Percentiles rank a stretch among this genome's conserved stretches.
Conservation (phyloP, 2,113 vertebrate species). For the Pteropus alecto region DNA sequence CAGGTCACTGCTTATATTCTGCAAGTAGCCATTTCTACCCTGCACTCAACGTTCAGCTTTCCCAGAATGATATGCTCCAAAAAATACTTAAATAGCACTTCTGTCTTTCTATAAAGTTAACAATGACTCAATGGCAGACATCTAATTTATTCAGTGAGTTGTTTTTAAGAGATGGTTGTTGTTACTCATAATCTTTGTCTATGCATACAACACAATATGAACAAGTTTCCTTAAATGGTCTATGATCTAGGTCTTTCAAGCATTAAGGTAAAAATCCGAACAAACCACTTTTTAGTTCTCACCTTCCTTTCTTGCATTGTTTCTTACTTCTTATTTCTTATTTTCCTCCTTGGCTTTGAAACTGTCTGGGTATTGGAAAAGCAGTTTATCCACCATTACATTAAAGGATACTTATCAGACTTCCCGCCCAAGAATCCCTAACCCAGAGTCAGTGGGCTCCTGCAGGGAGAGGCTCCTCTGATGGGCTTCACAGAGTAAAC, state of each 20-base stretch:
- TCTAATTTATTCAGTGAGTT: background rate
- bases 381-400: background rate
- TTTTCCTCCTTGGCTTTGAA: background rate
- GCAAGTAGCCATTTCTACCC: background rate
- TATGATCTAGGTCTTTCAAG: background rate
- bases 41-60: background rate
- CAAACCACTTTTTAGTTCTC: background rate
- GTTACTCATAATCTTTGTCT: background rate
- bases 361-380: background rate
- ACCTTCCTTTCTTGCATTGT: background rate
- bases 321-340: background rate
- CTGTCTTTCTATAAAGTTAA: background rate
- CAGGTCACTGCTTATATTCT: background rate
- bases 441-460: background rate
- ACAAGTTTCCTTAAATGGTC: background rate
- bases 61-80: background rate
- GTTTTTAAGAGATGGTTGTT: background rate
- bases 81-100: background rate
- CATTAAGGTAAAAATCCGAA: background rate
- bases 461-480: background rate
- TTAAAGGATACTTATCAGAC: background rate
- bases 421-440: background rate
- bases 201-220: background rate
- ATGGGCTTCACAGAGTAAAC: background rate
- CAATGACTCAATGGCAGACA: background rate